Conservation (phyloP, 1,140 invertebrate species). For the Anastrepha ludens region DNA sequence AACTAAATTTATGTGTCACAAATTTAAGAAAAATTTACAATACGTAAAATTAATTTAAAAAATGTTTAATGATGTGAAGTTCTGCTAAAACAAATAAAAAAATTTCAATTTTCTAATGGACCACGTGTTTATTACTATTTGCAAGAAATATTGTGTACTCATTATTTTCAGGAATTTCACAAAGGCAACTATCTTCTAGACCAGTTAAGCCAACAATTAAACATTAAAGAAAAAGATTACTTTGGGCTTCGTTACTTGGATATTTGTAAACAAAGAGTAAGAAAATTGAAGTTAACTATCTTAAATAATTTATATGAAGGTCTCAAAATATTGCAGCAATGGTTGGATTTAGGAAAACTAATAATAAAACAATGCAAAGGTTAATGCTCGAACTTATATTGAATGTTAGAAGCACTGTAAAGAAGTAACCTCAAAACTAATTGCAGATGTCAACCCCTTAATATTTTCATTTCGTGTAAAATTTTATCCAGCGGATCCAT, state of each 20-base stretch:
- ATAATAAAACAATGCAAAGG: conserved; percentile 97
- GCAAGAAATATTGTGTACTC: background rate
- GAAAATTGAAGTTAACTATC: conserved; percentile 59
- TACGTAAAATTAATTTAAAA: background rate
- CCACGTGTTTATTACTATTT: background rate
- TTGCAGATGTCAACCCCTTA: conserved; percentile 87
- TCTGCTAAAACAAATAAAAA: too few relatives aligned
- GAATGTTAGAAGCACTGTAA: background rate
- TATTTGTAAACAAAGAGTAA: conserved; percentile 91
- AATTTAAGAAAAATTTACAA: background rate
- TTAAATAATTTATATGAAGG: background rate
- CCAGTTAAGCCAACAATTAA: conserved; percentile 93
- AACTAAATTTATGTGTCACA: background rate
- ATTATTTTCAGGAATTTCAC: conserved; percentile 84
- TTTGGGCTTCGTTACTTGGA: conserved; percentile 97
- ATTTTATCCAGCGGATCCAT: conserved; percentile 94
- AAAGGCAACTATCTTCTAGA: conserved; percentile 95
- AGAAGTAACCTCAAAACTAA: background rate
- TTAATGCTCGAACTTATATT: conserved; percentile 73
- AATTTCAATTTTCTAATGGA: background rate
- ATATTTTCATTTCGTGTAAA: conserved; percentile 95
- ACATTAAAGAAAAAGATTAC: conserved; percentile 97
- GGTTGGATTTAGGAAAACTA: conserved; percentile 95
- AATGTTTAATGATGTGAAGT: background rate
- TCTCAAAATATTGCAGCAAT: conserved; percentile 87